These are phyloP conservation scores for Suncus etruscus DNA, from an alignment of 2,113 vertebrate genomes.

Conservation along the genomic window DNA sequence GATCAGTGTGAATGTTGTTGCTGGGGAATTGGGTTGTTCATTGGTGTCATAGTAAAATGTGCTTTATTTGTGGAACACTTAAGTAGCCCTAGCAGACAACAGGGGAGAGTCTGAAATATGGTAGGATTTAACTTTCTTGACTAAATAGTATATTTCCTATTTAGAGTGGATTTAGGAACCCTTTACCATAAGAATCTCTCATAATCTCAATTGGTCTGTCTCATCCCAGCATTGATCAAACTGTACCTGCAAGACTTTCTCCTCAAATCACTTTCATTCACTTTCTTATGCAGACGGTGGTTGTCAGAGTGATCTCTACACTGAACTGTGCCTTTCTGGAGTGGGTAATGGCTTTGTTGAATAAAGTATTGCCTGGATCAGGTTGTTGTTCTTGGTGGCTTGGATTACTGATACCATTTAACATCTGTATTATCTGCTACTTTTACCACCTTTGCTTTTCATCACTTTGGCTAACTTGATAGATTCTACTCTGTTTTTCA, in stretches of 20 bases:
- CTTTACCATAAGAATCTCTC: neutral
- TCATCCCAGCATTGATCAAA: neutral
- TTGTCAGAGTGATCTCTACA: neutral
- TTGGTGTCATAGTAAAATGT: slow-evolving; percentile 71
- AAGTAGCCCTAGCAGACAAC: slow-evolving; percentile 23
- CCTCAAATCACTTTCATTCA: slow-evolving; percentile 11
- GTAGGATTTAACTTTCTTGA: slow-evolving; percentile 63
- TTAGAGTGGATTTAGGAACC: slow-evolving; percentile 57
- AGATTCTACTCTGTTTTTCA: slow-evolving; percentile 43
- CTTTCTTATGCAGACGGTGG: slow-evolving; percentile 27
- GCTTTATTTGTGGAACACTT: slow-evolving; percentile 51
- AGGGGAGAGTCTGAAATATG: slow-evolving; percentile 61
- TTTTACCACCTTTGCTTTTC: slow-evolving; percentile 33
- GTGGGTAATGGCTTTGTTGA: neutral
- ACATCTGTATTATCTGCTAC: neutral
- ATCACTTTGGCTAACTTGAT: slow-evolving; percentile 34
- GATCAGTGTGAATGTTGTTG: slow-evolving; percentile 71
- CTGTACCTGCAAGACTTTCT: slow-evolving; percentile 29
- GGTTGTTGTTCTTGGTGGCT: neutral
- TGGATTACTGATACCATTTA: slow-evolving; percentile 45
- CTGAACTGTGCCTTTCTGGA: slow-evolving; percentile 3
- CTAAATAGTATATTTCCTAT: slow-evolving; percentile 66
- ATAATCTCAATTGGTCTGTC: slow-evolving; percentile 42
- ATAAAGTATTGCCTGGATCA: no score
- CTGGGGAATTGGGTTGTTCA: slow-evolving; percentile 57